Evolutionary conservation across 2,113 vertebrate genomes (phyloP).

Genomic region (Onychostruthus taczanowskii): DNA sequence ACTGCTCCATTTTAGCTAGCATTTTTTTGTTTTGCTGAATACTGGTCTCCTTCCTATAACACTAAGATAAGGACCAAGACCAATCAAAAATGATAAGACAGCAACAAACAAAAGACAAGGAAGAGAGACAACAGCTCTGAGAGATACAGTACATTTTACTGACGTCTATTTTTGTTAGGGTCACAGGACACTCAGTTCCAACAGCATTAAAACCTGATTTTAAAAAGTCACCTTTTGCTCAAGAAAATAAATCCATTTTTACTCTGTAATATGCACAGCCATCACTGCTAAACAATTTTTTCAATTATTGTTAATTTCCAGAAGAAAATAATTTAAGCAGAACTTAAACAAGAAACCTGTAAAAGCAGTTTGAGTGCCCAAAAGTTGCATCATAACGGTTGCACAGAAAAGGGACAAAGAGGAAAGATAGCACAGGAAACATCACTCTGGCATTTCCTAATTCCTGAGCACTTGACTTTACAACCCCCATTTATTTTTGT

Average conservation of each 20-base stretch:
- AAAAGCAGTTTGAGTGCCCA: background rate
- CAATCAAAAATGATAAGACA: background rate
- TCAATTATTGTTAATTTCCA: background rate
- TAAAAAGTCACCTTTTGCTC: background rate
- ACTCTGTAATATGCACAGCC: background rate
- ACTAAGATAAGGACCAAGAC: background rate
- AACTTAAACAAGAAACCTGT: background rate
- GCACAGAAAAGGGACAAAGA: background rate
- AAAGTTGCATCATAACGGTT: conserved; percentile 31
- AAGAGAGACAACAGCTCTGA: background rate
- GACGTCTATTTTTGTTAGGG: rapidly evolving
- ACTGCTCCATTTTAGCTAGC: background rate
- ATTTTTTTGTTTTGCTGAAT: background rate
- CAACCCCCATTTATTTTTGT: background rate
- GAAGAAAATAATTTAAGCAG: background rate
- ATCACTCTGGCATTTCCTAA: conserved; percentile 42
- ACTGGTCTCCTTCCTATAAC: background rate
- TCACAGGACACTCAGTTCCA: background rate
- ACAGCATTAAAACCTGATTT: background rate
- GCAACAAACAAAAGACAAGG: background rate
- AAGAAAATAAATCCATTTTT: background rate
- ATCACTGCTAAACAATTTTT: background rate
- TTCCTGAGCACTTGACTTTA: conserved; percentile 7
- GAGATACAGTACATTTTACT: background rate
- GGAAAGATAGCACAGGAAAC: conserved; percentile 12